Percentiles rank a stretch among this genome's conserved stretches.
These are phyloP conservation scores for Aphidoletes aphidimyza DNA, from an alignment of 2,888 invertebrate species.

Conservation along the genomic window DNA sequence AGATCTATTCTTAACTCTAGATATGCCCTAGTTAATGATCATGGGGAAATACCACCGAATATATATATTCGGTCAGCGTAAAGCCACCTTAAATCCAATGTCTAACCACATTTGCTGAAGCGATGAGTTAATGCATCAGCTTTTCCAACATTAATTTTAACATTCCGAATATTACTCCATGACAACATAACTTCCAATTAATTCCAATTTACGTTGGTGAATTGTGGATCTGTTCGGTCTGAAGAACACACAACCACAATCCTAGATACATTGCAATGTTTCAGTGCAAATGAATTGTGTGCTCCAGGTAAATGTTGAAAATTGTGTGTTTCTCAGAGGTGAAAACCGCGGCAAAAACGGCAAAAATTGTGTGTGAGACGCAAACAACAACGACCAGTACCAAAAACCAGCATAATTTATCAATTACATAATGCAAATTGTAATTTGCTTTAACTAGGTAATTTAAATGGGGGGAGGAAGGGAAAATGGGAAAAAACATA, in stretches of 20 bases:
- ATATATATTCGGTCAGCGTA: too few species aligned
- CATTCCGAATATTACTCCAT: neutral
- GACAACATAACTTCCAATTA: neutral
- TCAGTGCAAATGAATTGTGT: too few species aligned
- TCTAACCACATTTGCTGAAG: too few species aligned
- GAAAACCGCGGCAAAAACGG: neutral
- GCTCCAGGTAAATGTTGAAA: too few species aligned
- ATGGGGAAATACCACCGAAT: too few species aligned
- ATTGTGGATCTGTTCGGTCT: neutral
- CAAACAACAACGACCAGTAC: too few species aligned
- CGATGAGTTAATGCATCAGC: neutral
- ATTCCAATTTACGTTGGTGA: neutral
- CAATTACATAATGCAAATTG: slow-evolving; percentile 43
- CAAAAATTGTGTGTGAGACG: neutral
- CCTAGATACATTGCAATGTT: too few species aligned
- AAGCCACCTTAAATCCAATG: too few species aligned
- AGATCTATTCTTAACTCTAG: too few species aligned
- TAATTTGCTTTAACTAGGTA: slow-evolving; percentile 39
- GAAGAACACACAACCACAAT: neutral
- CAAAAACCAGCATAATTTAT: slow-evolving; percentile 25
- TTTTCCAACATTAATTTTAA: neutral
- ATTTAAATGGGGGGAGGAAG: slow-evolving; percentile 35
- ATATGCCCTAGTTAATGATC: too few species aligned
- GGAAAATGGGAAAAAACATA: too few species aligned
- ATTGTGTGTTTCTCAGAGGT: too few species aligned